Base-by-base conservation (phyloP, 2,113 vertebrate genomes). In the Rhynchomys soricoides region DNA sequence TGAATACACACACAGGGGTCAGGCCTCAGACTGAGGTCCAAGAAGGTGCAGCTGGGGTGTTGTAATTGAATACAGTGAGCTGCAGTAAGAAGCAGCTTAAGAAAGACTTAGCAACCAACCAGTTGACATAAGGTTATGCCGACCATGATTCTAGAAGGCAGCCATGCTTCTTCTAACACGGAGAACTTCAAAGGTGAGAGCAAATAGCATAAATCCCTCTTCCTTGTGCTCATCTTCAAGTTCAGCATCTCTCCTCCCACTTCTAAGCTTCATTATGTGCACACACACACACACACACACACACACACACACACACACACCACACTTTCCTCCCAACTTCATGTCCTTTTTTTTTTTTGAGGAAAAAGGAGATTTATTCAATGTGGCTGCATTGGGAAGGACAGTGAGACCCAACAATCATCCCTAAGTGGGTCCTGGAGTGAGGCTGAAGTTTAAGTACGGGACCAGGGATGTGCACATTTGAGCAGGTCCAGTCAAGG, bases 41-140 rank as follows among this genome's bases (percentile, higher is more conserved):
- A 66, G 40, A 43, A 9, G 0, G 5, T 6, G 13, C 31, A 19
- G 4, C 29, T 64, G 82, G 29, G 2, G 8, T 66, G 59, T 21
- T 86, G 7, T 19, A 62, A 31, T 13, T 52, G 90, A 6, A 4
- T 6, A 11, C 48, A 26, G 45, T 4, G 4, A 68, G 59, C 13
- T 24, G 3, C 15, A 7, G 0, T 1, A 3, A 0, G 74, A 45
- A 34, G 10, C 0, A 4, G 68, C 48, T 62, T 70, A 3, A 52
- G 43, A 71, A 31, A 66, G 31, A 55, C 6, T 12, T 16, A 85
- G 52, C 77, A 62, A 45, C 17, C 77, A 62, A 45, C 17, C 3
- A 0, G 57, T 0, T 57, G 31, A 40, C 70, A 16, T 17, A 43
- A 50, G 73, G 34, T 8, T 50, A 11, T 2, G 17, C 55, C 5